Evolutionary conservation across 2,113 vertebrate genomes (phyloP).

Genomic region (Mustelus asterias): DNA sequence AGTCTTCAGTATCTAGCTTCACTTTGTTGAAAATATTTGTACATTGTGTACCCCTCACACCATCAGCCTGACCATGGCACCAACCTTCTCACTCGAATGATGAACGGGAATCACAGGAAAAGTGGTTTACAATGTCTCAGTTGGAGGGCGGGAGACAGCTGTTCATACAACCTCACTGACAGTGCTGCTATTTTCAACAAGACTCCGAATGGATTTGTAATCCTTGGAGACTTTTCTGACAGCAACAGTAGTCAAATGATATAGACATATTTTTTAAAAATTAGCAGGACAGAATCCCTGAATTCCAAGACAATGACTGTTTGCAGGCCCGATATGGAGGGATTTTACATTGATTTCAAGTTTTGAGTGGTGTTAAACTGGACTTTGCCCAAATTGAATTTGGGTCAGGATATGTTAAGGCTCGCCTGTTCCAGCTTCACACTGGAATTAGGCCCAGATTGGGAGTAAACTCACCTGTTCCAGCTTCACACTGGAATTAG

Average conservation of each 20-base stretch:
- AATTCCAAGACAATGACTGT: not conserved
- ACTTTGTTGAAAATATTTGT: not conserved
- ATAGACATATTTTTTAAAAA: not conserved
- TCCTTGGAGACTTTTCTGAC: not conserved
- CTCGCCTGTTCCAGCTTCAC: not conserved
- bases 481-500: not conserved
- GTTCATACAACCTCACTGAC: not conserved
- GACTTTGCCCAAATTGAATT: not conserved
- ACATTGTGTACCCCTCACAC: not conserved
- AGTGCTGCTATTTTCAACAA: not conserved
- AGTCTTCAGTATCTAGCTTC: not conserved
- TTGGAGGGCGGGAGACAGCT: not conserved
- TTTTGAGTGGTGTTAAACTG: not conserved
- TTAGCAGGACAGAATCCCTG: not conserved
- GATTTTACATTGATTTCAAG: not conserved
- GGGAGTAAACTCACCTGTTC: not conserved
- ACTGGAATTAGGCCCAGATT: too few relatives aligned
- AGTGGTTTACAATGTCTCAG: not conserved
- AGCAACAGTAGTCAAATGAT: not conserved
- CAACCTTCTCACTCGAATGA: not conserved
- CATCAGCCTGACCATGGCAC: not conserved
- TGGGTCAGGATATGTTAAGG: not conserved
- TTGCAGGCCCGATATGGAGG: not conserved
- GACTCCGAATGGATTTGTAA: not conserved
- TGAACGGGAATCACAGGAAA: not conserved